Conservation (phyloP, 1,140 invertebrate species). For the Lepidurus apus region DNA sequence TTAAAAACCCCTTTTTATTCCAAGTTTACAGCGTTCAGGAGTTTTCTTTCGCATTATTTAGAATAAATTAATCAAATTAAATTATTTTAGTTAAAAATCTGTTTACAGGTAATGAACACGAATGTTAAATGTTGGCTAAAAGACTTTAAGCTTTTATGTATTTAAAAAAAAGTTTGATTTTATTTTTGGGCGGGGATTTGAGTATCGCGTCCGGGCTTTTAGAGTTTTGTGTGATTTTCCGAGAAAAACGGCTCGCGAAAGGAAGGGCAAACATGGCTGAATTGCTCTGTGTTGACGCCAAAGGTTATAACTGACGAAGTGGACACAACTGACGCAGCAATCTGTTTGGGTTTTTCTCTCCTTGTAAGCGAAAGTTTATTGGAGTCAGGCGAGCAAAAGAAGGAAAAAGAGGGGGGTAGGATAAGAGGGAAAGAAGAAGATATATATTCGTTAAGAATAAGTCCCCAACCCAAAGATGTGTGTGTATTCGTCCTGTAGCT, state of each 20-base stretch:
- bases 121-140: too few relatives aligned
- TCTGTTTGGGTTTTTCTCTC: not conserved
- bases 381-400: not conserved
- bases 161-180: too few relatives aligned
- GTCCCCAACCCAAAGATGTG: not conserved
- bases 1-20: too few relatives aligned
- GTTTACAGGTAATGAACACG: too few relatives aligned
- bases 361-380: not conserved
- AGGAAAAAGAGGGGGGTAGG: not conserved
- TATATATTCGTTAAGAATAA: not conserved
- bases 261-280: not conserved
- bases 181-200: too few relatives aligned
- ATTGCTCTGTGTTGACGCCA: slow-evolving; percentile 9
- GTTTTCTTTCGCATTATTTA: too few relatives aligned
- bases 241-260: not conserved
- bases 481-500: not conserved
- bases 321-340: slow-evolving; percentile 17
- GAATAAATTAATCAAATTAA: too few relatives aligned
- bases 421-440: not conserved
- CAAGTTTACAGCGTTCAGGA: too few relatives aligned
- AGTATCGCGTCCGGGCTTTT: not conserved
- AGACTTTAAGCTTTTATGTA: too few relatives aligned
- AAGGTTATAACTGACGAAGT: slow-evolving; percentile 14
- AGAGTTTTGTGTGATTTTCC: not conserved
- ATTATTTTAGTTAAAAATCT: too few relatives aligned